Evolutionary conservation across 2,797 vertebrate species (phyloP).

Genomic region (Malacoraja senta): DNA sequence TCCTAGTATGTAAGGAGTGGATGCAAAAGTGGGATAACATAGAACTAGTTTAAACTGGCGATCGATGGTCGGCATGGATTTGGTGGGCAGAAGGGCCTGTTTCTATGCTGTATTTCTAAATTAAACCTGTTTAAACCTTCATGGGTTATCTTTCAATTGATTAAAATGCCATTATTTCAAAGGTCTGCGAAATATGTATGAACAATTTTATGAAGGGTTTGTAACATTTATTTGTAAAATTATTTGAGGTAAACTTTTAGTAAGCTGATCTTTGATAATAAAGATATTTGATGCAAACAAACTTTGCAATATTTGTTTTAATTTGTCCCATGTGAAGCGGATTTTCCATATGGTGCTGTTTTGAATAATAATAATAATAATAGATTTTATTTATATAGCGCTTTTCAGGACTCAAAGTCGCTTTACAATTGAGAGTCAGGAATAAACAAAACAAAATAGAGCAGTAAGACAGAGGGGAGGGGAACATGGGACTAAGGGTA

Average conservation of each 20-base stretch:
- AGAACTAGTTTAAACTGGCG: no score
- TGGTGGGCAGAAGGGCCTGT: no score
- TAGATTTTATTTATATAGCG: no score
- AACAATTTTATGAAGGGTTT: not conserved
- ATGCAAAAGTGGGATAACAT: no score
- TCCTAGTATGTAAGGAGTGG: no score
- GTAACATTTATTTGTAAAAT: not conserved
- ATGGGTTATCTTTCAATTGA: not conserved
- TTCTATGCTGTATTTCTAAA: not conserved
- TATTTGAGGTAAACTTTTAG: not conserved
- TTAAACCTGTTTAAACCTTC: not conserved
- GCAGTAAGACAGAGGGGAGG: no score
- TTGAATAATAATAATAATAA: no score
- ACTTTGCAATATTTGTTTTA: conserved; percentile 11
- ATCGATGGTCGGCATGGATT: no score
- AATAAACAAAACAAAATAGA: no score
- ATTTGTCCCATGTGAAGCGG: not conserved
- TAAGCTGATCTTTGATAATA: conserved; percentile 21
- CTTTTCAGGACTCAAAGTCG: no score
- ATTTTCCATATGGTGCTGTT: not conserved
- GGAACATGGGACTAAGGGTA: no score
- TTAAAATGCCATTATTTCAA: not conserved
- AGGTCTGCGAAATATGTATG: not conserved
- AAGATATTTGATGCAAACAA: conserved; percentile 11
- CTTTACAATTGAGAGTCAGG: no score